Evolutionary conservation across 2,888 invertebrate species (phyloP).

Genomic region (Ischnus inquisitorius): DNA sequence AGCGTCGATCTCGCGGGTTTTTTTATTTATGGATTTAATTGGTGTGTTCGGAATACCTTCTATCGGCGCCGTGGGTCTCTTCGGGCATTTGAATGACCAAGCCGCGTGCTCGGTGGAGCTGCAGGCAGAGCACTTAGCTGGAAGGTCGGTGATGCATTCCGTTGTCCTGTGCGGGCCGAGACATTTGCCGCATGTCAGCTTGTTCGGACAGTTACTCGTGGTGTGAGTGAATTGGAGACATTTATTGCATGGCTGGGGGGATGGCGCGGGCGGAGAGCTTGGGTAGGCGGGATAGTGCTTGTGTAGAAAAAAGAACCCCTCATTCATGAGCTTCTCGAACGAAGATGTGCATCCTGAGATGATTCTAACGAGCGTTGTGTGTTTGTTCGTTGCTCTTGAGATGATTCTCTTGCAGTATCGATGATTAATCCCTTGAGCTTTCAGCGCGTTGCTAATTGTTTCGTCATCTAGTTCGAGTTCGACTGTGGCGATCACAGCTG

Average conservation of each 20-base stretch:
- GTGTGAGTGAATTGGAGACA: background rate
- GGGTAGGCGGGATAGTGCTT: slow-evolving; percentile 39
- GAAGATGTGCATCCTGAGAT: no score
- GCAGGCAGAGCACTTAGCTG: slow-evolving; percentile 1
- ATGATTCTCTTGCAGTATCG: no score
- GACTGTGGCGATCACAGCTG: slow-evolving; percentile 12
- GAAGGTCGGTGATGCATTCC: background rate
- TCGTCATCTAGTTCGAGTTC: slow-evolving; percentile 24
- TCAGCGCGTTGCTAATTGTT: no score
- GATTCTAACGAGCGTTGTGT: no score
- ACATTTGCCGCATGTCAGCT: slow-evolving; percentile 12
- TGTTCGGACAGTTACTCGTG: slow-evolving; percentile 6
- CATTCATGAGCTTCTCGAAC: no score
- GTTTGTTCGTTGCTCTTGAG: no score
- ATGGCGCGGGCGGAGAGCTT: slow-evolving; percentile 23
- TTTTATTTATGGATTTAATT: slow-evolving; percentile 17
- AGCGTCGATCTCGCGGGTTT: background rate
- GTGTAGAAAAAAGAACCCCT: slow-evolving; percentile 17
- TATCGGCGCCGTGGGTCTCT: background rate
- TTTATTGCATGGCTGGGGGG: background rate
- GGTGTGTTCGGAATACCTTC: slow-evolving; percentile 19
- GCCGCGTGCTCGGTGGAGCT: background rate
- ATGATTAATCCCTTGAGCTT: no score
- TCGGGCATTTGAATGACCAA: slow-evolving; percentile 27
- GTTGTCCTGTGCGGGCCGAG: background rate